Evolutionary conservation across 2,888 invertebrate genomes (phyloP).

Genomic region (Drosophila mimetica): DNA sequence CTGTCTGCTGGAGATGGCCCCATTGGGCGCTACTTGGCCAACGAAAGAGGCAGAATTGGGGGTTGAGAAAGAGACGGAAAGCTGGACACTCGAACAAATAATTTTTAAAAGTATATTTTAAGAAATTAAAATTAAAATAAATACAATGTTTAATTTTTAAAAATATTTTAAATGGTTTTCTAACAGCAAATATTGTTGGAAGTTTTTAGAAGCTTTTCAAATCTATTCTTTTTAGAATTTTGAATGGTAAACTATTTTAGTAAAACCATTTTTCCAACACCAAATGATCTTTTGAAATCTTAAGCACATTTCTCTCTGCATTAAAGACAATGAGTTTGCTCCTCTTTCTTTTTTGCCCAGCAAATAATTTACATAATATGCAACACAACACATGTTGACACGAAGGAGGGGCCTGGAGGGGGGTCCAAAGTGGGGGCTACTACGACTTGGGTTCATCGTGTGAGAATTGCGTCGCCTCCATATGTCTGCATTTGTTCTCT

Average conservation of each 20-base stretch:
- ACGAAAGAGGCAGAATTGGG: conserved; percentile 6
- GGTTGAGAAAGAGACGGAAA: conserved; percentile 3
- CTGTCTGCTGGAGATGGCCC: conserved; percentile 43
- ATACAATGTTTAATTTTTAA: not conserved
- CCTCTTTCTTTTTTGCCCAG: conserved; percentile 53
- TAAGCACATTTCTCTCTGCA: not conserved
- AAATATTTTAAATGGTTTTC: not conserved
- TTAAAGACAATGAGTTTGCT: conserved; percentile 19
- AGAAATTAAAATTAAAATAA: too few species aligned
- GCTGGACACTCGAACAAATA: not conserved
- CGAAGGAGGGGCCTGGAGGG: too few species aligned
- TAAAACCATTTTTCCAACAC: too few species aligned
- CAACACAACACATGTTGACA: conserved; percentile 70
- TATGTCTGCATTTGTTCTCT: not conserved
- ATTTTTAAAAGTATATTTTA: too few species aligned
- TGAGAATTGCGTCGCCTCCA: conserved; percentile 43
- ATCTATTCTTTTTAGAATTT: too few species aligned
- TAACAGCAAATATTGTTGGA: not conserved
- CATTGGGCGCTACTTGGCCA: conserved; percentile 63
- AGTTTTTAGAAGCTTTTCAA: not conserved
- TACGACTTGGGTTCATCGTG: conserved; percentile 30
- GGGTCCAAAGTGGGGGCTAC: conserved; percentile 16
- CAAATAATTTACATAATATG: conserved; percentile 76
- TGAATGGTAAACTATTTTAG: too few species aligned
- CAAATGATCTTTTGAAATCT: too few species aligned